Evolutionary conservation across 2,113 vertebrate species (phyloP).

Genomic region (Oreochromis niloticus): DNA sequence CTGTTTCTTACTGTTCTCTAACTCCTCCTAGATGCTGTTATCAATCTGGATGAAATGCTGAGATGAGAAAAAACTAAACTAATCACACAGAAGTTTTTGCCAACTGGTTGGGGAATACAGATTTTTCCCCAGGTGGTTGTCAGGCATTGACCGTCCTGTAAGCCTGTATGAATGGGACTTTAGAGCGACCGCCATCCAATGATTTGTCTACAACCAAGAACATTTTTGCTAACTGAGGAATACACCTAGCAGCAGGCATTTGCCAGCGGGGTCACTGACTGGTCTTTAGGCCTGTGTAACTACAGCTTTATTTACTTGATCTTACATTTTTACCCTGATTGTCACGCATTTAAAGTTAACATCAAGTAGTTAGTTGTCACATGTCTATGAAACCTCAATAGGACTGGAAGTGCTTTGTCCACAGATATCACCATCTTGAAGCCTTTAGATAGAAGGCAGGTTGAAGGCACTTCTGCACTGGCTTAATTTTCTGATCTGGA

Average conservation of each 20-base stretch:
- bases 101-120: not conserved
- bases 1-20: not conserved
- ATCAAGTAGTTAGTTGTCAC: not conserved
- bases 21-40: fast-evolving
- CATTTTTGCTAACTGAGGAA: not conserved
- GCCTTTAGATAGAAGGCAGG: not conserved
- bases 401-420: not conserved
- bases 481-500: not conserved
- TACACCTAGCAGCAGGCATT: not conserved
- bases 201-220: too few relatives aligned
- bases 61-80: not conserved
- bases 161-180: too few relatives aligned
- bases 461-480: not conserved
- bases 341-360: not conserved
- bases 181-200: too few relatives aligned
- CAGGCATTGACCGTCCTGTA: too few relatives aligned
- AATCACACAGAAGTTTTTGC: not conserved
- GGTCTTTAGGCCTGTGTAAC: not conserved
- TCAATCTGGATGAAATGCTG: not conserved
- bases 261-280: not conserved
- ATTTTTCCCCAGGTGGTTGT: too few relatives aligned
- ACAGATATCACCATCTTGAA: not conserved
- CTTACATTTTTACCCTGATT: not conserved
- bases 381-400: not conserved
- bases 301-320: not conserved